phyloP scores from a whole-genome alignment of 2,888 invertebrate species.

The Coelinius sp. region DNA sequence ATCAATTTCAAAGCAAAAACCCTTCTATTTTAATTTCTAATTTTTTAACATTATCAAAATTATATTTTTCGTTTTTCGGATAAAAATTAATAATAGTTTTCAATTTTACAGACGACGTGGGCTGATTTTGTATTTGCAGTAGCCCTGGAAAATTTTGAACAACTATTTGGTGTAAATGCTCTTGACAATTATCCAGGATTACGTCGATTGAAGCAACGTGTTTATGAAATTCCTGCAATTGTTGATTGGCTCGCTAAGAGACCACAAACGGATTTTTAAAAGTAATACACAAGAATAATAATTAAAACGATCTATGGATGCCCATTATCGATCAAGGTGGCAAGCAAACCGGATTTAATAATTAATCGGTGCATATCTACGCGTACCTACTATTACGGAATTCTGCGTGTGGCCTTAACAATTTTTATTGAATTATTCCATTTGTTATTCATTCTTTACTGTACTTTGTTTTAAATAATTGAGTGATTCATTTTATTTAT shows the following conservation, averaged over 20 bases:
- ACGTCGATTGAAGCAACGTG: constrained; percentile 72
- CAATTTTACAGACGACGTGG: constrained; percentile 74
- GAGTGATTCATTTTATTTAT: not conserved
- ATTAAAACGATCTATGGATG: constrained; percentile 9
- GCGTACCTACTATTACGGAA: constrained; percentile 41
- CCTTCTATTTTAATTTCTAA: too few relatives aligned
- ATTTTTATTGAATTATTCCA: constrained; percentile 17
- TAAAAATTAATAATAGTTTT: not conserved
- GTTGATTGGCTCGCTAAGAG: constrained; percentile 74
- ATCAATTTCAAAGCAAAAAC: too few relatives aligned
- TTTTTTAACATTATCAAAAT: too few relatives aligned
- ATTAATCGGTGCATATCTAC: constrained; percentile 48
- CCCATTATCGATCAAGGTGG: constrained; percentile 24
- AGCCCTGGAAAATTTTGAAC: constrained; percentile 73
- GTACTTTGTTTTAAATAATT: not conserved
- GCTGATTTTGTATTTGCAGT: constrained; percentile 75
- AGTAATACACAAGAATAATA: constrained; percentile 1
- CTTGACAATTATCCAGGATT: constrained; percentile 73
- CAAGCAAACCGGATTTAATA: constrained; percentile 28
- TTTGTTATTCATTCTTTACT: not conserved
- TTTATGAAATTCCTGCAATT: constrained; percentile 73
- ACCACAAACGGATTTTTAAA: constrained; percentile 74
- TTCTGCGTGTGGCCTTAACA: constrained; percentile 22
- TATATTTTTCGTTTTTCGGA: not conserved
- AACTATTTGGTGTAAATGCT: constrained; percentile 73